Conservation (phyloP, 2,797 vertebrate genomes). For the Coranthus polyacanthus region DNA sequence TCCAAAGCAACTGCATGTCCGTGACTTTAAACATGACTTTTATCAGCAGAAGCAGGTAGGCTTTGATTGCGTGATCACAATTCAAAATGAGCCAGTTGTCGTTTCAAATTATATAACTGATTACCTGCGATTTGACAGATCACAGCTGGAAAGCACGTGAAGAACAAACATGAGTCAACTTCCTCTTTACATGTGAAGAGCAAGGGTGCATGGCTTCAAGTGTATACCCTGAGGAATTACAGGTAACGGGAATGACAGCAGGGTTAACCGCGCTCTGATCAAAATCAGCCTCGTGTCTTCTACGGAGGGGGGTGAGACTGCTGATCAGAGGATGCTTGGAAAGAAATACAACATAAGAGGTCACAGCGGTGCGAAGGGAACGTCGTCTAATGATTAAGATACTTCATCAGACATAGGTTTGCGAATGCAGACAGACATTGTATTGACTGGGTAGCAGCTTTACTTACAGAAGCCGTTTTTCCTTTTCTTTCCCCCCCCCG, state of each 20-base stretch:
- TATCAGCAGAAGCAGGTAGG: conserved; percentile 41
- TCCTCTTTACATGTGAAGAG: conserved; percentile 66
- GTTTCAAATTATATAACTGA: conserved; percentile 62
- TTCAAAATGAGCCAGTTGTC: conserved; percentile 54
- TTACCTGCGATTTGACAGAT: conserved; percentile 68
- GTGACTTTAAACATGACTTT: conserved; percentile 45
- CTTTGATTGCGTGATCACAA: conserved; percentile 57
- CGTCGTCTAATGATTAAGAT: conserved; percentile 30
- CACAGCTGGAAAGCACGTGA: conserved; percentile 58
- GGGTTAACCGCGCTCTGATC: conserved; percentile 74
- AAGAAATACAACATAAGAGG: conserved; percentile 54
- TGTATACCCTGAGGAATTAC: conserved; percentile 71
- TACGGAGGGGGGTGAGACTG: conserved; percentile 13
- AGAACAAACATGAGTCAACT: conserved; percentile 69
- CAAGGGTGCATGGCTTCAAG: conserved; percentile 62
- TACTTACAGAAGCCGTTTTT: not conserved
- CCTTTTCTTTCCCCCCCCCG: no score
- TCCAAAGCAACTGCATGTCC: not conserved
- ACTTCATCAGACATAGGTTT: conserved; percentile 30
- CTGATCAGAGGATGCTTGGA: conserved; percentile 58
- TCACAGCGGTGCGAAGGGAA: conserved; percentile 33
- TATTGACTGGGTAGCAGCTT: conserved; percentile 18
- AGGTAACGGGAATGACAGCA: conserved; percentile 58
- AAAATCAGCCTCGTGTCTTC: conserved; percentile 63
- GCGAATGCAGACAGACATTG: conserved; percentile 6